These are phyloP conservation scores for Xiphias gladius DNA, from an alignment of 2,113 vertebrate species.

Conservation along the genomic window DNA sequence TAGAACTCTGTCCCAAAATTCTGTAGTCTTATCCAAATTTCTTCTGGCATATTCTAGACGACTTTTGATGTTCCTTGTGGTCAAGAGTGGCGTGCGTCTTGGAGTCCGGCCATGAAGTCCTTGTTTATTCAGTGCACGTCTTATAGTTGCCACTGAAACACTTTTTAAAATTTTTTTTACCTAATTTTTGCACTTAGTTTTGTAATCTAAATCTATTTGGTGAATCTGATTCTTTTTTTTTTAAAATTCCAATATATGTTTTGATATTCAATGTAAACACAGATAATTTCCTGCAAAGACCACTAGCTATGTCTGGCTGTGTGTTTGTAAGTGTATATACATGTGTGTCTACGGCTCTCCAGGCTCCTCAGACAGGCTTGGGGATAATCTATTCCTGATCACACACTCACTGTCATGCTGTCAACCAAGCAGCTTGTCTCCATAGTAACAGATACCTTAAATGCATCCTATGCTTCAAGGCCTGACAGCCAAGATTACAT, in stretches of 20 bases:
- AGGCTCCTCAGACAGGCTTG: slow-evolving; percentile 43
- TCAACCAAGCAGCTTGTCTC: slow-evolving; percentile 48
- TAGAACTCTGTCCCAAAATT: no score
- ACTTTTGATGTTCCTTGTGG: no score
- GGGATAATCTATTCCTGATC: slow-evolving; percentile 61
- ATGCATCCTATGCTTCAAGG: slow-evolving; percentile 31
- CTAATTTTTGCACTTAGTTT: no score
- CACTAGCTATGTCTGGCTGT: background rate
- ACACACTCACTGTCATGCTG: slow-evolving; percentile 46
- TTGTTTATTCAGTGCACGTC: no score
- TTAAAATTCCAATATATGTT: no score
- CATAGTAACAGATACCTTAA: slow-evolving; percentile 45
- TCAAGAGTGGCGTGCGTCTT: no score
- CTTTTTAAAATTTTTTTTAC: no score
- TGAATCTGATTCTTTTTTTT: background rate
- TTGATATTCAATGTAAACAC: background rate
- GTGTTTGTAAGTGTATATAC: background rate
- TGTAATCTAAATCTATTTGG: background rate
- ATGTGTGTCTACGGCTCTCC: background rate
- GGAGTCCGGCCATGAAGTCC: no score
- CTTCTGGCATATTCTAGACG: no score
- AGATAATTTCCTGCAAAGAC: background rate
- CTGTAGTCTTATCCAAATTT: no score
- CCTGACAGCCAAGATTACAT: slow-evolving; percentile 28
- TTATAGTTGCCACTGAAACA: no score